Evolutionary conservation across 2,888 invertebrate genomes (phyloP).

Genomic region (Synanthedon myopaeformis): DNA sequence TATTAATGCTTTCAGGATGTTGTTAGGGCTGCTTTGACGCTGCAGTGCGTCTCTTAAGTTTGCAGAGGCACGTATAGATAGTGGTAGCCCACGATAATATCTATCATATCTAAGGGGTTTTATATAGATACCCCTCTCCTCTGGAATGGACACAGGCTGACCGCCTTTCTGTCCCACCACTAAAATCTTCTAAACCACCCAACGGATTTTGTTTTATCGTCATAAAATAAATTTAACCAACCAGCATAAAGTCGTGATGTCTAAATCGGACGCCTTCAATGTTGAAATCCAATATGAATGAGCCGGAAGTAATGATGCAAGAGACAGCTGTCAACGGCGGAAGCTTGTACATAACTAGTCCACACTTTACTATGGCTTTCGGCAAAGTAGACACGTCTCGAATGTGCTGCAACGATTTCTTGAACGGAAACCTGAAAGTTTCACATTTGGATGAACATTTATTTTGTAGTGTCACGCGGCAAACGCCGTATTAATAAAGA

Average conservation of each 20-base stretch:
- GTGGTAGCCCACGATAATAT: too few species aligned
- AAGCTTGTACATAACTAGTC: slow-evolving; percentile 52
- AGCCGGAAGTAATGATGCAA: slow-evolving; percentile 58
- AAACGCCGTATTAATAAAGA: too few species aligned
- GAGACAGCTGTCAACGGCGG: slow-evolving; percentile 55
- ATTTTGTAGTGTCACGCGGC: too few species aligned
- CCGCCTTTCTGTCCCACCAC: too few species aligned
- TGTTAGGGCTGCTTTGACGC: too few species aligned
- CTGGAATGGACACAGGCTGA: too few species aligned
- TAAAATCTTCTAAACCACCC: too few species aligned
- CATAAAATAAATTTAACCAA: slow-evolving; percentile 8
- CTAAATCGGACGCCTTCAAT: slow-evolving; percentile 56
- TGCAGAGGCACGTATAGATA: too few species aligned
- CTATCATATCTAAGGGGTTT: too few species aligned
- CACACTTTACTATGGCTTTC: slow-evolving; percentile 62
- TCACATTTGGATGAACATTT: background rate
- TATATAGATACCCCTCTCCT: too few species aligned
- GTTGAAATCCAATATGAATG: slow-evolving; percentile 60
- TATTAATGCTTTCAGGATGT: too few species aligned
- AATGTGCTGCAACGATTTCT: slow-evolving; percentile 48
- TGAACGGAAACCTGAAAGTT: slow-evolving; percentile 48
- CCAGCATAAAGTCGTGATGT: slow-evolving; percentile 52
- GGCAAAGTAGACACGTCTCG: slow-evolving; percentile 50
- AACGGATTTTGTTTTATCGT: background rate
- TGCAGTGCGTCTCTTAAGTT: too few species aligned